Conservation (phyloP, 2,888 invertebrate genomes). For the Agapostemon virescens region DNA sequence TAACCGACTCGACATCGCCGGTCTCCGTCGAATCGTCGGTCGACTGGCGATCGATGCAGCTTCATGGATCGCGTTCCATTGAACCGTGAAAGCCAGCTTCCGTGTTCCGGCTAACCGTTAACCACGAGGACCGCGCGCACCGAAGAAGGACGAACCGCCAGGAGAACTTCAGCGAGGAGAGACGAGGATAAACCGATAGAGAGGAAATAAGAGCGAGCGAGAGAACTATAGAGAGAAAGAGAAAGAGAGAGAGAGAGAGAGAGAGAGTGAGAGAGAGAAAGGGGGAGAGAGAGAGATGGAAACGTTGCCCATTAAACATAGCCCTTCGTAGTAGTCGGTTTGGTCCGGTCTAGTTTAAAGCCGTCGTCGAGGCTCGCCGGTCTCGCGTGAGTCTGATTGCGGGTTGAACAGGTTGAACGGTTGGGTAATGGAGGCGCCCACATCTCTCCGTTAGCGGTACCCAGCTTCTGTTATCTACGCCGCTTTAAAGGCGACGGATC, state of each 20-base stretch:
- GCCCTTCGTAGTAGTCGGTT: conserved; percentile 37
- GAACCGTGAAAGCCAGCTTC: conserved; percentile 67
- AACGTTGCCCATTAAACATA: conserved; percentile 59
- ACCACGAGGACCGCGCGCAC: conserved; percentile 44
- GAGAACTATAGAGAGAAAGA: neutral
- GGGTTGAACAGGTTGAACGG: conserved; percentile 72
- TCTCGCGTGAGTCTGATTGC: conserved; percentile 71
- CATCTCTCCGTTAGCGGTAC: conserved; percentile 67
- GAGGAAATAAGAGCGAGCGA: neutral
- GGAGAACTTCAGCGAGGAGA: conserved; percentile 1
- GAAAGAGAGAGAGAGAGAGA: neutral
- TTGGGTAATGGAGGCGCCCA: conserved; percentile 69
- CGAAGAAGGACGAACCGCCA: conserved; percentile 43
- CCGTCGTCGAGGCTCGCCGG: conserved; percentile 44
- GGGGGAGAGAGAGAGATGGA: conserved; percentile 14
- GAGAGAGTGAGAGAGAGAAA: conserved; percentile 15
- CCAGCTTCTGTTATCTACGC: conserved; percentile 61
- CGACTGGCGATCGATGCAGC: conserved; percentile 42
- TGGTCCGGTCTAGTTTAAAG: conserved; percentile 67
- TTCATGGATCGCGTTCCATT: conserved; percentile 65
- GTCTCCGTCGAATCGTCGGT: conserved; percentile 42
- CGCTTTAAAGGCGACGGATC: conserved; percentile 40
- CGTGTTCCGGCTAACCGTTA: conserved; percentile 71
- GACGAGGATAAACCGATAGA: neutral
- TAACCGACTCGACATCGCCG: neutral